phyloP scores from a whole-genome alignment of 2,888 invertebrate species.

The Carcina quercana region DNA sequence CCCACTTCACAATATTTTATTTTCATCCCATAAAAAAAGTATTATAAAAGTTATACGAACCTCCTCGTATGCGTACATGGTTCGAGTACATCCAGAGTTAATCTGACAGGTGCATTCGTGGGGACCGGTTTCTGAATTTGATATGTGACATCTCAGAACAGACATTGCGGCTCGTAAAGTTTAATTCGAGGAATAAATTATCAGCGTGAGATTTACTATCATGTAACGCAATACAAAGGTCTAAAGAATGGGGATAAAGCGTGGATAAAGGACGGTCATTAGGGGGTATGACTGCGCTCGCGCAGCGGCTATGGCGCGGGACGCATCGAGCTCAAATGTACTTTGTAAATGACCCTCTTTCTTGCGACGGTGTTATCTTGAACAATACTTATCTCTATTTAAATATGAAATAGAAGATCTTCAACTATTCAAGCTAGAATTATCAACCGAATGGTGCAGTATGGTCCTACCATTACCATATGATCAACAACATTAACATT shows the following conservation, averaged over 20 bases:
- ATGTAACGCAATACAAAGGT: constrained; percentile 43
- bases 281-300: constrained; percentile 32
- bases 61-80: constrained; percentile 29
- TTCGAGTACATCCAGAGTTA: constrained; percentile 46
- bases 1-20: constrained; percentile 6
- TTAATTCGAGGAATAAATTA: constrained; percentile 62
- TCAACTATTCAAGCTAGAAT: too few species aligned
- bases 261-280: constrained; percentile 52
- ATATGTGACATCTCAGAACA: constrained; percentile 48
- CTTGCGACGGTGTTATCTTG: too few species aligned
- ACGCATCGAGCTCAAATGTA: constrained; percentile 5
- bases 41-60: too few species aligned
- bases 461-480: too few species aligned
- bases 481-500: too few species aligned
- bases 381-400: too few species aligned
- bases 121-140: constrained; percentile 50
- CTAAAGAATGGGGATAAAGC: constrained; percentile 36
- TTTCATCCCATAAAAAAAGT: constrained; percentile 30
- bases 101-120: constrained; percentile 54
- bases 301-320: constrained; percentile 12
- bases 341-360: constrained; percentile 8
- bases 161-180: constrained; percentile 56
- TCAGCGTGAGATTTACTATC: constrained; percentile 47
- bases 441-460: too few species aligned
- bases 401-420: too few species aligned